phyloP scores from a whole-genome alignment of 2,888 invertebrate genomes.

The Crepidodera aurea region DNA sequence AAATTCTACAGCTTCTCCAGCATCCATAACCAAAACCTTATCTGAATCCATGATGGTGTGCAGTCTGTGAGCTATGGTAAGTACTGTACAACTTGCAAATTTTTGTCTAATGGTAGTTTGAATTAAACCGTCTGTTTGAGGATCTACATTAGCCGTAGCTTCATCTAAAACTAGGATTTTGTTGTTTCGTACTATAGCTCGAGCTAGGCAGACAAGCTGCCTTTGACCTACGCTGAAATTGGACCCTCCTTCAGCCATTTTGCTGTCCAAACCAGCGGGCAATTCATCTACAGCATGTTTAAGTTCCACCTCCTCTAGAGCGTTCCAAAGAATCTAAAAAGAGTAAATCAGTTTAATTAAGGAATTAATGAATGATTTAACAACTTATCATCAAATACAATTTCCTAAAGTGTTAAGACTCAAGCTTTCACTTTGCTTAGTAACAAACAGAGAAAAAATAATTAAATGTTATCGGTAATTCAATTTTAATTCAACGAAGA shows the following conservation, averaged over 20 bases:
- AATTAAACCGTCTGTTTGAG: slow-evolving; percentile 78
- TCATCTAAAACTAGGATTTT: slow-evolving; percentile 65
- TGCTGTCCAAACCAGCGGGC: slow-evolving; percentile 70
- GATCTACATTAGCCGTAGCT: slow-evolving; percentile 84
- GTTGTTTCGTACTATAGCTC: slow-evolving; percentile 65
- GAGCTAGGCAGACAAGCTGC: slow-evolving; percentile 73
- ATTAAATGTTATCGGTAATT: no score
- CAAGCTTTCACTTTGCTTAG: no score
- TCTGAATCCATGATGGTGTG: slow-evolving; percentile 88
- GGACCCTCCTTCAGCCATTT: slow-evolving; percentile 74
- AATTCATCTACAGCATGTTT: slow-evolving; percentile 73
- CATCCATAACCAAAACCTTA: slow-evolving; percentile 80
- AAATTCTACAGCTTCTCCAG: slow-evolving; percentile 78
- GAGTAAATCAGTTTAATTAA: no score
- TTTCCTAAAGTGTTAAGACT: no score
- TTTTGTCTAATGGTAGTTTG: slow-evolving; percentile 78
- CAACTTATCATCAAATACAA: no score
- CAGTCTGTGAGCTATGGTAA: slow-evolving; percentile 84
- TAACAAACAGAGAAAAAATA: no score
- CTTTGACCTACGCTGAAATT: slow-evolving; percentile 64
- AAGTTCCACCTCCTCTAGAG: slow-evolving; percentile 82
- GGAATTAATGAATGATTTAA: no score
- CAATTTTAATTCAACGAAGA: no score
- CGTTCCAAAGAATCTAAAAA: slow-evolving; percentile 76
- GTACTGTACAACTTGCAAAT: slow-evolving; percentile 78